Percentiles rank a stretch among this genome's conserved stretches.
Evolutionary conservation across 1,140 invertebrate species (phyloP).

Genomic region (Pseudomyrmex concolor): DNA sequence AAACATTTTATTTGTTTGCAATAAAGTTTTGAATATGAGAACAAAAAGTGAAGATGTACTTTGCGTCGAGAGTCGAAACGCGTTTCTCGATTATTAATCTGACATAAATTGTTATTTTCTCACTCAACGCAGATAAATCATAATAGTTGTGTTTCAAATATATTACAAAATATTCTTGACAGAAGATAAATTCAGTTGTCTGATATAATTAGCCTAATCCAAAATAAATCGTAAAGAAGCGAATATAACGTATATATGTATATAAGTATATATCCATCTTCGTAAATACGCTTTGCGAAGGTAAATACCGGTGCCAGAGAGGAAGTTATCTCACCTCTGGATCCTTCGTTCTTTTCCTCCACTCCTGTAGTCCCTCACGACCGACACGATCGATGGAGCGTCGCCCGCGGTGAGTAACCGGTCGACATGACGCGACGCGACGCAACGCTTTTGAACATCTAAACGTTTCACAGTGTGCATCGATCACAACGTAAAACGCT

Average conservation of each 20-base stretch:
- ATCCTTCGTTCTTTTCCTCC: slow-evolving; percentile 47
- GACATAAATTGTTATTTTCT: too few species aligned
- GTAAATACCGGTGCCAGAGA: slow-evolving; percentile 12
- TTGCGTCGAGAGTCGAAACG: too few species aligned
- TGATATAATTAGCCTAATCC: too few species aligned
- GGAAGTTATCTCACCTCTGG: slow-evolving; percentile 11
- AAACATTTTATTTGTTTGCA: too few species aligned
- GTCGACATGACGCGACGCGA: slow-evolving; percentile 69
- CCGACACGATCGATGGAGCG: slow-evolving; percentile 83
- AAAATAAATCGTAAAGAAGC: too few species aligned
- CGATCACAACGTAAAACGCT: neutral
- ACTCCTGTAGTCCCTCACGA: slow-evolving; percentile 64
- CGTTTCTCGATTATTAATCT: neutral
- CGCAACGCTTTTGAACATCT: neutral
- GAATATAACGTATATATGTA: too few species aligned
- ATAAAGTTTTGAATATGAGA: too few species aligned
- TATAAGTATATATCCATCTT: slow-evolving; percentile 47
- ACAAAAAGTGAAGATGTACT: too few species aligned
- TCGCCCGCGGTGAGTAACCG: slow-evolving; percentile 82
- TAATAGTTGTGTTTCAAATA: too few species aligned
- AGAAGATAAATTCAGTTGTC: neutral
- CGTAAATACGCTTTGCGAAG: slow-evolving; percentile 13
- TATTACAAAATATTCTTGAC: neutral
- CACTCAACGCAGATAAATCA: too few species aligned
- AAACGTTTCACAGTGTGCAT: neutral